Percentiles rank a stretch among this genome's conserved stretches.
phyloP scores from a whole-genome alignment of 1,140 invertebrate species.

The Eulimnadia texana region DNA sequence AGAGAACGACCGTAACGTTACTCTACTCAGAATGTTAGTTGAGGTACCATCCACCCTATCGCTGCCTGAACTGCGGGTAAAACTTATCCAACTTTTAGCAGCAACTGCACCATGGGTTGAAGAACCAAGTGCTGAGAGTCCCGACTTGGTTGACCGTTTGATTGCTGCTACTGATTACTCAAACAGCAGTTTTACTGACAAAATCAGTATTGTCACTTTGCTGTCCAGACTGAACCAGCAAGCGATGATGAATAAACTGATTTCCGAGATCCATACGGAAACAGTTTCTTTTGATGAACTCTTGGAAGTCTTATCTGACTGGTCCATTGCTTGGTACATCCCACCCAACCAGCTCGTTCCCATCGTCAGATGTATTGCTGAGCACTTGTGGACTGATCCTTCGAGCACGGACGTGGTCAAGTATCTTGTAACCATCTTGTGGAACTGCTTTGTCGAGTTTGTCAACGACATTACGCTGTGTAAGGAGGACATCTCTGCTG shows the following conservation, averaged over 20 bases:
- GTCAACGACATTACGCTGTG: neutral
- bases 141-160: neutral
- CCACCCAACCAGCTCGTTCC: neutral
- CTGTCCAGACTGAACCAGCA: neutral
- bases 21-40: too few relatives aligned
- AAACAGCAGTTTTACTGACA: neutral
- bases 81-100: neutral
- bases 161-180: neutral
- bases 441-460: neutral
- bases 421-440: neutral
- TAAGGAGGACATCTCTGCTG: neutral
- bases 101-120: neutral
- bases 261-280: neutral
- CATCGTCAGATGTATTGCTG: neutral
- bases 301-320: neutral
- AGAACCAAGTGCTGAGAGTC: neutral
- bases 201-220: neutral
- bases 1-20: neutral
- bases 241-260: neutral
- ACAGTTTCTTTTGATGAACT: neutral
- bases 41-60: neutral
- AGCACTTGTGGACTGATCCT: neutral
- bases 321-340: neutral
- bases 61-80: neutral
- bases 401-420: neutral